Base-by-base conservation (phyloP, 2,113 vertebrate genomes). In the Phycodurus eques region DNA sequence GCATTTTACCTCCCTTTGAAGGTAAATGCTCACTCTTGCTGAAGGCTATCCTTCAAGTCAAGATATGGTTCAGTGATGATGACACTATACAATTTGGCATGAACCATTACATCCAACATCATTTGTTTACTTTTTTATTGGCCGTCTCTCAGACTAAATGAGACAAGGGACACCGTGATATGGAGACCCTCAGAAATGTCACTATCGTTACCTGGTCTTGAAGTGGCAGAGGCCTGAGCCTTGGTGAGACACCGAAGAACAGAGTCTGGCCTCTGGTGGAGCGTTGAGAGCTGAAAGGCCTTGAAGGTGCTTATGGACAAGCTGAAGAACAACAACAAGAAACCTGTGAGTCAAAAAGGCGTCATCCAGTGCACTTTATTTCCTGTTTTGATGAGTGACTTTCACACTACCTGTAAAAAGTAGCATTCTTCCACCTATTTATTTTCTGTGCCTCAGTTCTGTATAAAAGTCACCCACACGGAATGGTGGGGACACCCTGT, bases 251-350 rank as follows among this genome's bases (percentile, higher is more conserved):
- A 85, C 1, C 87, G 84, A 15, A 92, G 91, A 72, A 94, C 79
- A 17, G 90, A 84, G 83, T 95, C 94, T 0, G 94, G 94, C 20
- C 93, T 93, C 88, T 95, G 94, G 76, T 82, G 86, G 13, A 88
- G 88, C 6, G 91, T 91, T 59, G 92, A 92, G 65, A 79, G 85
- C 83, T 93, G 93, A 83, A 95, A 94, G 19, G 88, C 88, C 64
- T 92, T 81, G 77, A 94, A 95, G 71, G 91, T 92, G 65, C 87
- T 91, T 75, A 95, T 91, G 78, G 92, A 87, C 70, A 92, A 83
- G 73, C 94, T 95, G 85, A 22, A 53, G 67, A 42, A 11, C 62
- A 59, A 61, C 54, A 71, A 65, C 56, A 20, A 35, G 9, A 54
- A 66, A 70, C 43, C 35, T 67, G 17, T 51, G 44, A 31, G 13